Conservation (phyloP, 2,888 invertebrate genomes). For the Strigamia crassipes region DNA sequence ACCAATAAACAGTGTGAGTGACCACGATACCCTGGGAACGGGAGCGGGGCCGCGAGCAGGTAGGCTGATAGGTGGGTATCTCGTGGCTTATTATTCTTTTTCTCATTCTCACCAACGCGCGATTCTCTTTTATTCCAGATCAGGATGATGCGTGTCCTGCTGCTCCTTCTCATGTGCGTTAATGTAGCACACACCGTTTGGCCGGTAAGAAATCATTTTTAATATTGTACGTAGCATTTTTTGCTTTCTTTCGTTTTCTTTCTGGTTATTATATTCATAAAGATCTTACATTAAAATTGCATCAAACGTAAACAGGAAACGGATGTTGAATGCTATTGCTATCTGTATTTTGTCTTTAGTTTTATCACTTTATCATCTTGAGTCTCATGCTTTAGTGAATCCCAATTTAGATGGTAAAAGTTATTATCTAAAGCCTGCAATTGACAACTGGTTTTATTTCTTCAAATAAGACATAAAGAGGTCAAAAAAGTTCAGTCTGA, state of each 20-base stretch:
- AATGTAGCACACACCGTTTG: not conserved
- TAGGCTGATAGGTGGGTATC: slow-evolving; percentile 29
- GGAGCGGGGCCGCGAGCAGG: slow-evolving; percentile 27
- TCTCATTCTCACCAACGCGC: slow-evolving; percentile 25
- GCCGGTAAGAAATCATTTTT: slow-evolving; percentile 12
- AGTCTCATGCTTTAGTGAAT: not conserved
- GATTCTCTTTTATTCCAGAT: slow-evolving; percentile 31
- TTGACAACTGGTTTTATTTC: not conserved
- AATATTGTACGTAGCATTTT: not conserved
- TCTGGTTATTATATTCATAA: not conserved
- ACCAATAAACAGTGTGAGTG: slow-evolving; percentile 31
- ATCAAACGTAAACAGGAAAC: not conserved
- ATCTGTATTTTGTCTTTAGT: not conserved
- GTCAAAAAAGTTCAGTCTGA: not conserved
- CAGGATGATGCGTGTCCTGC: slow-evolving; percentile 29
- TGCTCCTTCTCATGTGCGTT: not conserved
- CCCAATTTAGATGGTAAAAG: not conserved
- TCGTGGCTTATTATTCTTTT: slow-evolving; percentile 30
- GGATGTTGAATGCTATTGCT: not conserved
- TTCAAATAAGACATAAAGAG: not conserved
- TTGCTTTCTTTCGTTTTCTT: not conserved
- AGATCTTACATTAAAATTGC: not conserved
- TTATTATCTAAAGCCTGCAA: slow-evolving; percentile 10
- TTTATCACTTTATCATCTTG: not conserved
- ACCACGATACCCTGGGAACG: slow-evolving; percentile 22